These are phyloP conservation scores for Rhinogobio ventralis DNA, from an alignment of 2,797 vertebrate genomes.

Conservation along the genomic window DNA sequence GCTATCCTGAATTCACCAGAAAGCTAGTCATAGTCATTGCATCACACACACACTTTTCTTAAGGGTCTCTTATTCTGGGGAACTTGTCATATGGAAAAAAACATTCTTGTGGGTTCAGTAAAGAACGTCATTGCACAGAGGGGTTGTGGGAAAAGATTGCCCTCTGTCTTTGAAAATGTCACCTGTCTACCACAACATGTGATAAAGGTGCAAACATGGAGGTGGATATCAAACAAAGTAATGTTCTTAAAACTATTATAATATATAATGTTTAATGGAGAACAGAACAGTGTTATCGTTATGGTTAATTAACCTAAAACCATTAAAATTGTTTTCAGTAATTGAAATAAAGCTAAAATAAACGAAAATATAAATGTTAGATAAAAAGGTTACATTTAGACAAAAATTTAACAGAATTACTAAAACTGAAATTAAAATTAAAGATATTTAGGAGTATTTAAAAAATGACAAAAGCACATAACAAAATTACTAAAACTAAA, in stretches of 20 bases:
- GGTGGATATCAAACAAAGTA: neutral
- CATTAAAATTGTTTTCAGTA: neutral
- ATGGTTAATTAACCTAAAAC: neutral
- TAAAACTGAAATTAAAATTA: neutral
- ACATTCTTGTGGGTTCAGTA: constrained; percentile 50
- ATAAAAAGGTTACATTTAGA: neutral
- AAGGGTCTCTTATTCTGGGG: constrained; percentile 43
- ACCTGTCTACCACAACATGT: neutral
- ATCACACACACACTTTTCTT: neutral
- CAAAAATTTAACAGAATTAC: neutral
- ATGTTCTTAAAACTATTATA: neutral
- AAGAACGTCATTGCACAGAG: constrained; percentile 32
- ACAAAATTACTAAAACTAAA: neutral
- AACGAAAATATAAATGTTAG: neutral
- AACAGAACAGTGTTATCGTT: neutral
- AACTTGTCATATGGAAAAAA: constrained; percentile 51
- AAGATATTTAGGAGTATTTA: neutral
- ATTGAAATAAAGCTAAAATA: neutral
- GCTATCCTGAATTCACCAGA: neutral
- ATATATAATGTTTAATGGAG: neutral
- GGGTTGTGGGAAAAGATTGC: constrained; percentile 41
- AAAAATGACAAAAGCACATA: neutral
- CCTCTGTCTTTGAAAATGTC: constrained; percentile 45
- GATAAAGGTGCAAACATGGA: neutral
- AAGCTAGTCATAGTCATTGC: neutral